phyloP scores from a whole-genome alignment of 2,113 vertebrate species.

The Thunnus maccoyii region DNA sequence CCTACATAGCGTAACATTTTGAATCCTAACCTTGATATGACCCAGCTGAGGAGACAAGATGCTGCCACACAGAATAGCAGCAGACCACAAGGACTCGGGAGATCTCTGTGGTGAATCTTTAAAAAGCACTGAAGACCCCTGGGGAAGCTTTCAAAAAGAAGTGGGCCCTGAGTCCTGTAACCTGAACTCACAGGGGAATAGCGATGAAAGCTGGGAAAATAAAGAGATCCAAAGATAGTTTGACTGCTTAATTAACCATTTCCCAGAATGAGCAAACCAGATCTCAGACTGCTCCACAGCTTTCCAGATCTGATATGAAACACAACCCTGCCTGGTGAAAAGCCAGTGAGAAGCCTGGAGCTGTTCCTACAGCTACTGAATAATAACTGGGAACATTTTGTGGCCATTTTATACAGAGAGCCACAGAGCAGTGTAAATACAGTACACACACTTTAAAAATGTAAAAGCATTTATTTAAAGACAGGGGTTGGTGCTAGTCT shows the following conservation, averaged over 20 bases:
- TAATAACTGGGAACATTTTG: constrained; percentile 4
- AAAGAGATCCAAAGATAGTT: constrained; percentile 55
- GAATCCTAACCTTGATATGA: not conserved
- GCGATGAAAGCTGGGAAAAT: constrained; percentile 72
- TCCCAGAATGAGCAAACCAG: constrained; percentile 52
- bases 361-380: constrained; percentile 14
- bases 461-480: constrained; percentile 56
- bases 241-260: constrained; percentile 30
- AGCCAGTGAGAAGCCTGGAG: constrained; percentile 1
- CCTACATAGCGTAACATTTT: not conserved
- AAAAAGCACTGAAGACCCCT: constrained; percentile 20
- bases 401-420: accelerated
- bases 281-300: constrained; percentile 3
- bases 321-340: not conserved
- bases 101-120: constrained; percentile 36
- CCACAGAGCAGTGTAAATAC: constrained; percentile 7
- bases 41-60: constrained; percentile 26
- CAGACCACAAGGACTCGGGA: not conserved
- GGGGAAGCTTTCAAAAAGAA: constrained; percentile 51
- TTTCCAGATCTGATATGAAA: constrained; percentile 30
- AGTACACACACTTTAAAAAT: constrained; percentile 21
- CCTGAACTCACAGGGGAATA: constrained; percentile 62
- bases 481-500: constrained; percentile 22
- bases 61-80: constrained; percentile 7
- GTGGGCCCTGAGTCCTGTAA: constrained; percentile 51